These are phyloP conservation scores for Drosophila yooni DNA, from an alignment of 2,888 invertebrate genomes.

Conservation along the genomic window DNA sequence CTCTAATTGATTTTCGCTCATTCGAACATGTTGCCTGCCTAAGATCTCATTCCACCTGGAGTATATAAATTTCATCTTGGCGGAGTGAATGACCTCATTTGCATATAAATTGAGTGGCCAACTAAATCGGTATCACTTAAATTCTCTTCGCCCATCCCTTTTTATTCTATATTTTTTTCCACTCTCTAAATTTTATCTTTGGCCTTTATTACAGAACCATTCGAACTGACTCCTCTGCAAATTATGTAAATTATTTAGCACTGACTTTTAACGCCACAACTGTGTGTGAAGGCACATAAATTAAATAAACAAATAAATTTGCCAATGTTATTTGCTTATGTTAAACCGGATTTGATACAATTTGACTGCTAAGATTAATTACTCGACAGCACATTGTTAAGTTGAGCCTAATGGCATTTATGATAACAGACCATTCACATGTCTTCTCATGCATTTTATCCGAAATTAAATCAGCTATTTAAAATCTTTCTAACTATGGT, in stretches of 20 bases:
- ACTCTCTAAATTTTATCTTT: constrained; percentile 17
- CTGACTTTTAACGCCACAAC: constrained; percentile 64
- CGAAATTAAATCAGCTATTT: constrained; percentile 22
- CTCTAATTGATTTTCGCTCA: constrained; percentile 46
- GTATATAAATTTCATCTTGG: constrained; percentile 17
- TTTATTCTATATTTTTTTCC: constrained; percentile 21
- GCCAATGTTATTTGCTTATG: constrained; percentile 26
- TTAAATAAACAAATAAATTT: constrained; percentile 56
- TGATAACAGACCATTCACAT: constrained; percentile 37
- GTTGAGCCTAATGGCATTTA: constrained; percentile 46
- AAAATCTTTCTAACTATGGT: constrained; percentile 6
- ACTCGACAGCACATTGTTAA: constrained; percentile 57
- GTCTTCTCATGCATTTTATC: constrained; percentile 19
- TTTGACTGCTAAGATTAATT: constrained; percentile 62
- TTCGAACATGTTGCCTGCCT: constrained; percentile 28
- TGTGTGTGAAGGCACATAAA: constrained; percentile 67
- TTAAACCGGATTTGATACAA: constrained; percentile 67
- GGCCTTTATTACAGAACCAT: constrained; percentile 25
- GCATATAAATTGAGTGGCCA: constrained; percentile 56
- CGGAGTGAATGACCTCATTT: constrained; percentile 64
- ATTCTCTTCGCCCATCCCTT: constrained; percentile 25
- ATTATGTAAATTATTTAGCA: constrained; percentile 71
- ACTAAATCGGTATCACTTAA: constrained; percentile 51
- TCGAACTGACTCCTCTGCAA: constrained; percentile 68
- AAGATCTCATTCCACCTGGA: background rate